Base-by-base conservation (phyloP, 2,888 invertebrate species). In the Arrhopalites spinosus region DNA sequence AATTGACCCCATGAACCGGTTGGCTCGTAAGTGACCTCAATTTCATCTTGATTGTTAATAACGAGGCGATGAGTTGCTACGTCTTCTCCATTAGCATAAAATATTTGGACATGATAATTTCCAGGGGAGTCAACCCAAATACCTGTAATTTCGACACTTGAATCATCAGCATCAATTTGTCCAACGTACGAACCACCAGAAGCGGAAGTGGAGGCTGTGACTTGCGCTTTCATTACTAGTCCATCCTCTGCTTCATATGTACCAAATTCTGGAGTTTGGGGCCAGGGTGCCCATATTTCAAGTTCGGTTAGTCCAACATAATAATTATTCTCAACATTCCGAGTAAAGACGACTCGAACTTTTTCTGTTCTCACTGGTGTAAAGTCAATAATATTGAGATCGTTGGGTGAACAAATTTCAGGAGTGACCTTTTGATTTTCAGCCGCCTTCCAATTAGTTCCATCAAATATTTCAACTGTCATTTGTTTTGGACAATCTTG, bases 211-310 rank as follows among this genome's bases (percentile, higher is more conserved):
- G 79, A 75, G 11, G 67, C 77, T 0, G 8, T 61, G 17, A 82
- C 78, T n/a, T 1, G 66, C 0, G 73, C 77, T 3, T 47, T 25
- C 13, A 56, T 70, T 1, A 82, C 30, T 47, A 66, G 75, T 13
- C 82, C 82, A 76, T 82, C 82, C 66, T 82, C 82, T 17, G 81
- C 81, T 72, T 82, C 82, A 66, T 79, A n/a, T 7, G 23, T 25
- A 13, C 73, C 74, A 1, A 36, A 17, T 13, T 67, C 75, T 20
- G 76, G 76, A 11, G 76, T 70, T 72, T 80, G 80, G 0, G 82
- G 81, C 80, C 80, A 82, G 13, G 79, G 71, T n/a, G 78, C 81
- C 81, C 81, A 82, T 23, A 82, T 79, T 73, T 82, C 82, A 1
- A 82, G 13, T 74, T 82, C 82, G 8, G 79, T 79, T 8, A 82